phyloP scores from a whole-genome alignment of 2,113 vertebrate species.

The Cacatua alba region DNA sequence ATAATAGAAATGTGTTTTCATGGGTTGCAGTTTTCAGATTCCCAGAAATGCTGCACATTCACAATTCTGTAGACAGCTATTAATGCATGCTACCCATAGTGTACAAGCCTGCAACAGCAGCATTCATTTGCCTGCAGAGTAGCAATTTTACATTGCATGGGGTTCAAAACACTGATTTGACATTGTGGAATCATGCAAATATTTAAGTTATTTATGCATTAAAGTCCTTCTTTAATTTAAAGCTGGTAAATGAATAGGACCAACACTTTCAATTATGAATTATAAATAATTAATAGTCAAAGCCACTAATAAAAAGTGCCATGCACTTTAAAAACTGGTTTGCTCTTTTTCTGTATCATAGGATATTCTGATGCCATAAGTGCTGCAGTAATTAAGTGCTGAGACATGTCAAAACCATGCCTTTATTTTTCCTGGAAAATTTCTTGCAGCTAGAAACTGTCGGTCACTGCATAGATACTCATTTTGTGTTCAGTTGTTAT shows the following conservation, averaged over 20 bases:
- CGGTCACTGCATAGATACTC: neutral
- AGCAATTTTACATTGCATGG: neutral
- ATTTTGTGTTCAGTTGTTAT: neutral
- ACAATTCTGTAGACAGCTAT: neutral
- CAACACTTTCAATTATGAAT: neutral
- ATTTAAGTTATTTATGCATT: neutral
- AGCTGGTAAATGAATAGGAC: neutral
- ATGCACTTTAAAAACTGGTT: neutral
- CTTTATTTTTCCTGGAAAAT: neutral
- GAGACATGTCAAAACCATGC: neutral
- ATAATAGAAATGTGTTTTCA: neutral
- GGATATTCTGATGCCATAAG: neutral
- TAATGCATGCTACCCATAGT: fast-evolving
- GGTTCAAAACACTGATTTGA: neutral
- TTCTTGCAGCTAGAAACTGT: neutral
- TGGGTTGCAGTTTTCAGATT: neutral
- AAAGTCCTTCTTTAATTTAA: neutral
- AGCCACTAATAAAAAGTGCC: neutral
- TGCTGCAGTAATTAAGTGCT: neutral
- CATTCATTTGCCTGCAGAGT: neutral
- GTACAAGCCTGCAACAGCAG: neutral
- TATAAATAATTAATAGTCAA: neutral
- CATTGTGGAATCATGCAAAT: neutral
- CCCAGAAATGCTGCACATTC: neutral
- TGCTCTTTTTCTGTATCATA: neutral